Evolutionary conservation across 2,888 invertebrate genomes (phyloP).

Genomic region (Standfussiana lucernea): DNA sequence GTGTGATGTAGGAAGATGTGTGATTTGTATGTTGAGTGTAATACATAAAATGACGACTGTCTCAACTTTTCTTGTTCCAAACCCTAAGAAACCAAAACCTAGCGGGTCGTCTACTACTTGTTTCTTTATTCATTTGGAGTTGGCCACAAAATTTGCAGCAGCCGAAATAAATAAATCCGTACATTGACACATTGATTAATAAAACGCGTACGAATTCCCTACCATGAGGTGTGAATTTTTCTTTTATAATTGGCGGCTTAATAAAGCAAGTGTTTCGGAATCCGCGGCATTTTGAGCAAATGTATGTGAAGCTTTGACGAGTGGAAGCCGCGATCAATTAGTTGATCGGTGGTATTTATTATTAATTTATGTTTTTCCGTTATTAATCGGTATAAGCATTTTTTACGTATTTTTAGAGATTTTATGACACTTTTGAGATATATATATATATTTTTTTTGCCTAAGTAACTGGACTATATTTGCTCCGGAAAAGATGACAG

Average conservation of each 20-base stretch:
- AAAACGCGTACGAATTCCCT: constrained; percentile 29
- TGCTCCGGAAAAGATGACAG: not conserved
- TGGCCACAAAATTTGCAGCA: constrained; percentile 12
- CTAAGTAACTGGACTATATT: too few species aligned
- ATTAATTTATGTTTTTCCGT: constrained; percentile 36
- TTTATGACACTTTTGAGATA: too few species aligned
- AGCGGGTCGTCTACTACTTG: not conserved
- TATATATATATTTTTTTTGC: too few species aligned
- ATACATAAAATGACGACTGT: too few species aligned
- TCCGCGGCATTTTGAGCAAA: constrained; percentile 43
- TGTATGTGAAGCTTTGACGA: constrained; percentile 44
- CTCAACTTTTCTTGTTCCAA: too few species aligned
- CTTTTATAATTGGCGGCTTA: constrained; percentile 67
- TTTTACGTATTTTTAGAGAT: too few species aligned
- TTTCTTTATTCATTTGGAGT: not conserved
- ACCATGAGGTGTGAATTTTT: constrained; percentile 25
- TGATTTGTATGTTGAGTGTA: too few species aligned
- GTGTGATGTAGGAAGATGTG: too few species aligned
- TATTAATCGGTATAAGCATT: constrained; percentile 18
- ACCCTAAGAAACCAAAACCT: not conserved
- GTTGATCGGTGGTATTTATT: constrained; percentile 49
- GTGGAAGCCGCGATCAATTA: constrained; percentile 45
- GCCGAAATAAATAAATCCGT: constrained; percentile 14
- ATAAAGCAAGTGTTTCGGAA: constrained; percentile 58
- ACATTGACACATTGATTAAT: constrained; percentile 43